Base-by-base conservation (phyloP, 2,797 vertebrate genomes). In the Pseudopleuronectes americanus region DNA sequence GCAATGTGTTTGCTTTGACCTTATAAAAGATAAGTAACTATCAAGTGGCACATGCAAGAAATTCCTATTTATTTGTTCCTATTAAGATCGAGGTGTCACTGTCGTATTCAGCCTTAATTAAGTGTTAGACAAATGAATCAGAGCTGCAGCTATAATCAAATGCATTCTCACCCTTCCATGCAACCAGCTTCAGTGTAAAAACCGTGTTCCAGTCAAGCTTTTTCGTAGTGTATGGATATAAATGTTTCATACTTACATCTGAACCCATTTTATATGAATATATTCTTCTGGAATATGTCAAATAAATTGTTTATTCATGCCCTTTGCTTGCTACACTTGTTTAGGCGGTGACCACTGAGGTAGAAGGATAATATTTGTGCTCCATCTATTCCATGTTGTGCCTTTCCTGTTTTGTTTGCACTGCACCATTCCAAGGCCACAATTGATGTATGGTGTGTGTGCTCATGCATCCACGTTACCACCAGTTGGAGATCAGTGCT, bases 311-410 rank as follows among this genome's bases (percentile, higher is more conserved):
- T 69, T 67, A 33, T 63, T 47, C 19, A 28, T 83, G 80, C 84
- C 81, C 72, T 82, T 85, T 86, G 57, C 64, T 56, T 59, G 68
- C 68, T 68, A 48, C 71, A 78, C 67, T 80, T 77, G 69, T 75
- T 84, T 65, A 76, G 56, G 31, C 33, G 41, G 16, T 64, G 79
- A 55, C 48, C 54, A 53, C 59, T 2, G n/a, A 68, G 69, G 77
- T 65, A 51, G 51, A 71, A 31, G 71, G 17, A 43, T 56, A 60
- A 71, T 56, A 31, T 73, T 65, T 58, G 22, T 60, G 24, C 45
- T 53, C 14, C 28, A 13, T 74, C 57, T 45, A 2, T 59, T 68
- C 16, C 57, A 21, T 71, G 62, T 23, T 47, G 23, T 45, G 13
- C 66, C 23, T 36, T 12, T 38, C 1, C 23, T 38, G 51, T 33